Conservation (phyloP, 2,888 invertebrate species). For the Sphaerophoria rueppellii region DNA sequence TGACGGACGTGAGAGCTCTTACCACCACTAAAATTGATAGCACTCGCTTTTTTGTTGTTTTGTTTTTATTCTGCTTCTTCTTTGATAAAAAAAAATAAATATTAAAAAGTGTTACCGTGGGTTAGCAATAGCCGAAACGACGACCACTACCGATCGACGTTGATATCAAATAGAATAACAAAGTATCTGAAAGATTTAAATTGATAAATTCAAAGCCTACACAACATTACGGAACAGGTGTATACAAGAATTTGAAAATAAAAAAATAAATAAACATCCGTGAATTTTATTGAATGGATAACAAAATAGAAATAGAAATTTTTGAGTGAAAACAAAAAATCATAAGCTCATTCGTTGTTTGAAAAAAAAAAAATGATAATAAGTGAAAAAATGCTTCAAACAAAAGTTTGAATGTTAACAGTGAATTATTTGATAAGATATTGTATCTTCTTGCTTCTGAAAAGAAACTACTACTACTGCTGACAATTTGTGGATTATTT, state of each 20-base stretch:
- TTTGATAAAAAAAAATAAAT: neutral
- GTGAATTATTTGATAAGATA: neutral
- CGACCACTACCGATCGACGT: no score
- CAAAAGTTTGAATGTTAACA: no score
- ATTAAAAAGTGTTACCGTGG: conserved; percentile 1
- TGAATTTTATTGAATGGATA: conserved; percentile 46
- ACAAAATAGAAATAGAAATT: neutral
- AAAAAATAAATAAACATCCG: conserved; percentile 56
- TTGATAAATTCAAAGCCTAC: conserved; percentile 1
- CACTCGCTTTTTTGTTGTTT: conserved; percentile 43
- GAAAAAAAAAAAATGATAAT: no score
- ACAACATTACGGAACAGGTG: conserved; percentile 9
- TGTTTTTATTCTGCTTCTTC: neutral
- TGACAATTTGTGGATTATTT: conserved; percentile 24
- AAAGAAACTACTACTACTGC: neutral
- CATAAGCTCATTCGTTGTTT: neutral
- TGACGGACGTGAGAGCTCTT: conserved; percentile 76
- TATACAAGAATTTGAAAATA: neutral
- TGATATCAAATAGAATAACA: conserved; percentile 2
- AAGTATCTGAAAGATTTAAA: neutral
- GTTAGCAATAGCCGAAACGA: conserved; percentile 10
- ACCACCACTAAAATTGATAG: conserved; percentile 54
- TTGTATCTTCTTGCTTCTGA: neutral
- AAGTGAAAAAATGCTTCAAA: no score
- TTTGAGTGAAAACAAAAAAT: conserved; percentile 12